Conservation (phyloP, 2,113 vertebrate species). For the Oxyura jamaicensis region DNA sequence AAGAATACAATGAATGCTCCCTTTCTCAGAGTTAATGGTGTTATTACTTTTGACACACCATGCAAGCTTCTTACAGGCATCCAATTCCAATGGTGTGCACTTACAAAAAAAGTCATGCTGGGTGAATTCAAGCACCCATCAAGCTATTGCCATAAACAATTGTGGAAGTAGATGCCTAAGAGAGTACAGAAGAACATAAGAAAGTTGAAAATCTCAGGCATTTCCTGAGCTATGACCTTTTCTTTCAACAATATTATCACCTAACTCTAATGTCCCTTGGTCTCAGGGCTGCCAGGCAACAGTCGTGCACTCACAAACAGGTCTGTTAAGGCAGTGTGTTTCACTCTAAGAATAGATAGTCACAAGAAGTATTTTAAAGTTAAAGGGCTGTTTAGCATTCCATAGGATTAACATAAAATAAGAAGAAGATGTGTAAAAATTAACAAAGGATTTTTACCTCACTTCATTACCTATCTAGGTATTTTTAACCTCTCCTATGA, state of each 20-base stretch:
- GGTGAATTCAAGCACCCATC: not conserved
- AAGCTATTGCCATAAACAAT: not conserved
- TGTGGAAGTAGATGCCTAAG: not conserved
- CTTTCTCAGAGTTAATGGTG: not conserved
- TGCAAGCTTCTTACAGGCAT: not conserved
- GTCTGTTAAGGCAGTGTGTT: not conserved
- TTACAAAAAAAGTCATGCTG: not conserved
- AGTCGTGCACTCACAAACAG: not conserved
- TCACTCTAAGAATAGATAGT: not conserved
- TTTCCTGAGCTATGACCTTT: not conserved
- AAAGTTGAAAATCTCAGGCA: not conserved
- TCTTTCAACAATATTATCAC: not conserved
- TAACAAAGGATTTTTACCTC: not conserved
- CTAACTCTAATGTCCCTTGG: not conserved
- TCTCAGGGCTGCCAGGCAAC: not conserved
- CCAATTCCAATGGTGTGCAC: not conserved
- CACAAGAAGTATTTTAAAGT: not conserved
- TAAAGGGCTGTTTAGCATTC: not conserved
- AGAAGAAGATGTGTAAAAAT: not conserved
- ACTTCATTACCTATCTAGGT: not conserved
- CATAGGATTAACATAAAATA: not conserved
- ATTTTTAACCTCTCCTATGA: not conserved
- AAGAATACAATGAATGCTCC: not conserved
- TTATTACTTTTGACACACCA: not conserved
- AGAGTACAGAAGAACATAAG: not conserved